Conservation (phyloP, 1,140 invertebrate genomes). For the Chironomus tepperi region DNA sequence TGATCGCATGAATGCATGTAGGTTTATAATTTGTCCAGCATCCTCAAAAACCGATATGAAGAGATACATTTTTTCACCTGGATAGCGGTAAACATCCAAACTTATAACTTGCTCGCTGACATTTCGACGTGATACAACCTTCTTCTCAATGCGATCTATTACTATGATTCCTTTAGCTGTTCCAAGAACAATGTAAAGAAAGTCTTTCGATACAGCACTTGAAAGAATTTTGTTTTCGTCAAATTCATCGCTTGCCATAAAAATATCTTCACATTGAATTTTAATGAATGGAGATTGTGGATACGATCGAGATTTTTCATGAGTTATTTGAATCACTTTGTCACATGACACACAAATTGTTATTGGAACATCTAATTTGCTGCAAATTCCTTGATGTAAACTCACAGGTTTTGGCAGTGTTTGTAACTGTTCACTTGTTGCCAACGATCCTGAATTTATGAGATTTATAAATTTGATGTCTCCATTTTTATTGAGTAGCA, state of each 20-base stretch:
- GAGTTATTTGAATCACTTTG: constrained; percentile 26
- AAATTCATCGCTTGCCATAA: background rate
- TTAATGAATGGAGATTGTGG: background rate
- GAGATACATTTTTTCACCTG: constrained; percentile 30
- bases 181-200: constrained; percentile 33
- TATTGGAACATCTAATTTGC: constrained; percentile 28
- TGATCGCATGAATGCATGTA: constrained; percentile 31
- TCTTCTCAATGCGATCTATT: constrained; percentile 29
- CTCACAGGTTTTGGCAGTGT: constrained; percentile 27
- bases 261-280: background rate
- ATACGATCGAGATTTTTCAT: background rate
- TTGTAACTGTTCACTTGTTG: background rate
- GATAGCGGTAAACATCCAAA: constrained; percentile 33
- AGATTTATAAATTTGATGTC: constrained; percentile 16
- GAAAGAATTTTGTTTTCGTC: constrained; percentile 30
- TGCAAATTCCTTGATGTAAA: constrained; percentile 24
- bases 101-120: constrained; percentile 36
- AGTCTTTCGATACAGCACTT: constrained; percentile 30
- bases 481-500: background rate
- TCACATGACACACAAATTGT: constrained; percentile 28
- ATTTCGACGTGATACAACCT: constrained; percentile 32
- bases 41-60: constrained; percentile 32
- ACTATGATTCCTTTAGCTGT: constrained; percentile 33
- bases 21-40: constrained; percentile 30
- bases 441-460: background rate